Conservation (phyloP, 2,888 invertebrate species). For the Clistopyga incitator region DNA sequence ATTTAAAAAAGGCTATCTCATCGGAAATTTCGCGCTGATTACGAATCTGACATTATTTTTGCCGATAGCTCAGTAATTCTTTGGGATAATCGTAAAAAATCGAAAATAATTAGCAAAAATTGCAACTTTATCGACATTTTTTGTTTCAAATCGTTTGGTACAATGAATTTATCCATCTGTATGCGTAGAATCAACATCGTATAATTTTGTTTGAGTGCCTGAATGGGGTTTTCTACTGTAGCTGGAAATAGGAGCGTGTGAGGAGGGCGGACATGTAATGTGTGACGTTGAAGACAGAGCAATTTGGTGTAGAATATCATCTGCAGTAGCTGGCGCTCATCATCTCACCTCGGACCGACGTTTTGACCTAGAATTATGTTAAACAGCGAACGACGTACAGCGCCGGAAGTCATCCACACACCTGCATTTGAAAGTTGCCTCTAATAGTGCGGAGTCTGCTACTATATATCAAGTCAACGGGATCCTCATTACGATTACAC, state of each 20-base stretch:
- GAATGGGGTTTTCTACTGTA: conserved; percentile 3
- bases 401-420: neutral
- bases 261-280: conserved; percentile 20
- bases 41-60: no score
- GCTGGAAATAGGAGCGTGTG: conserved; percentile 46
- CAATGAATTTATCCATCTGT: neutral
- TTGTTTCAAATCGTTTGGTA: no score
- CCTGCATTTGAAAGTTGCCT: conserved; percentile 15
- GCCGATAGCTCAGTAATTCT: no score
- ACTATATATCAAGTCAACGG: conserved; percentile 6
- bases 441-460: neutral
- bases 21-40: no score
- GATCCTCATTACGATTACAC: conserved; percentile 35
- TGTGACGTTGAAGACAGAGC: conserved; percentile 62
- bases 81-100: no score
- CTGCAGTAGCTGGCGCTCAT: neutral
- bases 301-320: conserved; percentile 55
- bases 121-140: no score
- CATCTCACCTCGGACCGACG: conserved; percentile 44
- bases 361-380: conserved; percentile 63
- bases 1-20: no score
- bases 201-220: neutral
- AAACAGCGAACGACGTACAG: conserved; percentile 40
- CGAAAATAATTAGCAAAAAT: no score
- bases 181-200: neutral